Percentiles rank a stretch among this genome's conserved stretches.
Conservation (phyloP, 1,140 invertebrate genomes). For the Drosophila pruinosa region DNA sequence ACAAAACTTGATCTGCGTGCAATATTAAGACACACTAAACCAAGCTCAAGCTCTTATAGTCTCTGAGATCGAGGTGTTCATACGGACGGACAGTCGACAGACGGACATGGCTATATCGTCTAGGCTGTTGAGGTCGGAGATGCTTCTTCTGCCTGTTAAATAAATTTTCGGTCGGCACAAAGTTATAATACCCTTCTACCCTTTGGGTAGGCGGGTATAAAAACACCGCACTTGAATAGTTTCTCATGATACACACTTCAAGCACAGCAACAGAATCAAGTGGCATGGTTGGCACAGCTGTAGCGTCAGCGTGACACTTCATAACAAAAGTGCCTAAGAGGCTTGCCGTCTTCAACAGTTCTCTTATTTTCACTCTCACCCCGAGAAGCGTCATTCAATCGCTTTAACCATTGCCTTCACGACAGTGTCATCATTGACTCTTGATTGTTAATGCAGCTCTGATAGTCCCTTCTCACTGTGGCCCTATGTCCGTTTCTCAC, state of each 20-base stretch:
- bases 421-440: conserved; percentile 54
- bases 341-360: conserved; percentile 5
- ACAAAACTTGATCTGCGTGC: too few species aligned
- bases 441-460: conserved; percentile 50
- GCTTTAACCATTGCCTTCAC: background rate
- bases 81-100: too few species aligned
- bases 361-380: background rate
- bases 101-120: too few species aligned
- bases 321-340: conserved; percentile 56
- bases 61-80: too few species aligned
- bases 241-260: conserved; percentile 26
- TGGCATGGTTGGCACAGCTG: conserved; percentile 8
- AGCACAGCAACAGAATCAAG: background rate
- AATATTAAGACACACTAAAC: too few species aligned
- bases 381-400: background rate
- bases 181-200: too few species aligned
- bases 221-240: conserved; percentile 32
- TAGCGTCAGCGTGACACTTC: conserved; percentile 46
- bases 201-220: too few species aligned
- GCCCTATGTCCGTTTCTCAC: conserved; percentile 45
- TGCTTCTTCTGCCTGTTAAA: too few species aligned
- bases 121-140: too few species aligned
- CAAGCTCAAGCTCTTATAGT: too few species aligned
- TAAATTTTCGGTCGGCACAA: too few species aligned
- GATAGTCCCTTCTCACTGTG: conserved; percentile 19